Percentiles rank a stretch among this genome's conserved stretches.
Evolutionary conservation across 2,888 invertebrate genomes (phyloP).

Genomic region (Nomada hirtipes): DNA sequence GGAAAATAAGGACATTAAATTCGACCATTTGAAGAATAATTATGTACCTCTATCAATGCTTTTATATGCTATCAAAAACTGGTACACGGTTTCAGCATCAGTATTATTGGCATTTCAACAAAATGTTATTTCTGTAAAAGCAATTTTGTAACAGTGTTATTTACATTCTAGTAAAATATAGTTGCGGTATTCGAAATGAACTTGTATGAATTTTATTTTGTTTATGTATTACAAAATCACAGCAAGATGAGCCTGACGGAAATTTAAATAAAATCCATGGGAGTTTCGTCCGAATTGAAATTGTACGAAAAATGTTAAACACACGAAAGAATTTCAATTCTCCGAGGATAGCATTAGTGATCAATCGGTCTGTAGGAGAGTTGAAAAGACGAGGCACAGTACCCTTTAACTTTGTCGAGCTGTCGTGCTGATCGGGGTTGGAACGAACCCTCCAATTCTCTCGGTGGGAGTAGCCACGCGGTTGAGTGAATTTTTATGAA

Average conservation of each 20-base stretch:
- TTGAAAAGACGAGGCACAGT: conserved; percentile 65
- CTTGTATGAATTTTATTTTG: background rate
- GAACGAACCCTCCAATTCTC: conserved; percentile 72
- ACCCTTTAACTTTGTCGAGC: conserved; percentile 69
- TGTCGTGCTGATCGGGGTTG: conserved; percentile 71
- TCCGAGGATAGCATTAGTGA: conserved; percentile 51
- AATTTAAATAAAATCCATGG: background rate
- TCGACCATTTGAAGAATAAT: background rate
- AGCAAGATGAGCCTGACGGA: too few species aligned
- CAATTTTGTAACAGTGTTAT: background rate
- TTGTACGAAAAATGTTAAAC: background rate
- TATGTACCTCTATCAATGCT: background rate
- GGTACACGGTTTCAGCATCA: too few species aligned
- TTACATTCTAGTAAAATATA: background rate
- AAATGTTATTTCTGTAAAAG: background rate
- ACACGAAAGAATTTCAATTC: conserved; percentile 39
- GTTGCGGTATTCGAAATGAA: background rate
- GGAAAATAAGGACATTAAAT: background rate
- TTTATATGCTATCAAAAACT: too few species aligned
- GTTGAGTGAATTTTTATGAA: conserved; percentile 77
- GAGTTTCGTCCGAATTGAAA: background rate
- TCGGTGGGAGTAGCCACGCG: conserved; percentile 71
- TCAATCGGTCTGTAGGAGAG: conserved; percentile 41
- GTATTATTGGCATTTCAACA: background rate
- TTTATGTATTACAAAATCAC: background rate